These are phyloP conservation scores for Drosophila cyrtoloma DNA, from an alignment of 2,888 invertebrate genomes.

Conservation along the genomic window DNA sequence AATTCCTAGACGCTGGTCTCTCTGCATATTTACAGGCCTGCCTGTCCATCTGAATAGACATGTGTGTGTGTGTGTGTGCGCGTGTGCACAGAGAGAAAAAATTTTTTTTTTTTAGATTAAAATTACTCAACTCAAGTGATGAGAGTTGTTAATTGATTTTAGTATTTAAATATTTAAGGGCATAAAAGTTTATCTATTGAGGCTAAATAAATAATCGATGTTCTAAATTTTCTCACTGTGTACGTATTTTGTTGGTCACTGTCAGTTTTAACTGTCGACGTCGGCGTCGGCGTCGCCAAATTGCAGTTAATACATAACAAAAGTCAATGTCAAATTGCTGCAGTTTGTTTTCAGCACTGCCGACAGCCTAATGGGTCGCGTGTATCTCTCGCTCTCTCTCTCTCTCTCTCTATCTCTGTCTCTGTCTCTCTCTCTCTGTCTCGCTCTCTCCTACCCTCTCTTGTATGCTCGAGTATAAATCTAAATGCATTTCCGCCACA, in stretches of 20 bases:
- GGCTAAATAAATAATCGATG: not conserved
- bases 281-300: constrained; percentile 68
- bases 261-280: constrained; percentile 16
- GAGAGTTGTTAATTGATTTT: not conserved
- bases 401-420: not conserved
- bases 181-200: not conserved
- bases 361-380: constrained; percentile 56
- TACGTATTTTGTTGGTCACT: constrained; percentile 12
- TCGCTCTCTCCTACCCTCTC: not conserved
- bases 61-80: constrained; percentile 11
- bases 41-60: not conserved
- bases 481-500: constrained; percentile 69
- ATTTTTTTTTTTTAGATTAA: too few species aligned
- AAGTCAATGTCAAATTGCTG: constrained; percentile 72
- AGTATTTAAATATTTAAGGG: not conserved
- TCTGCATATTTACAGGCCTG: not conserved
- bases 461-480: constrained; percentile 43
- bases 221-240: not conserved
- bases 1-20: constrained; percentile 27
- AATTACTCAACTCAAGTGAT: not conserved
- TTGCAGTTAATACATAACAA: constrained; percentile 69
- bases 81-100: not conserved
- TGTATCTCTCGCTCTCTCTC: constrained; percentile 5
- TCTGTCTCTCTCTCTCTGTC: constrained; percentile 4
- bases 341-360: constrained; percentile 36